Percentiles rank a stretch among this genome's conserved stretches.
phyloP scores from a whole-genome alignment of 1,140 invertebrate genomes.

The Thaumetopoea pityocampa region DNA sequence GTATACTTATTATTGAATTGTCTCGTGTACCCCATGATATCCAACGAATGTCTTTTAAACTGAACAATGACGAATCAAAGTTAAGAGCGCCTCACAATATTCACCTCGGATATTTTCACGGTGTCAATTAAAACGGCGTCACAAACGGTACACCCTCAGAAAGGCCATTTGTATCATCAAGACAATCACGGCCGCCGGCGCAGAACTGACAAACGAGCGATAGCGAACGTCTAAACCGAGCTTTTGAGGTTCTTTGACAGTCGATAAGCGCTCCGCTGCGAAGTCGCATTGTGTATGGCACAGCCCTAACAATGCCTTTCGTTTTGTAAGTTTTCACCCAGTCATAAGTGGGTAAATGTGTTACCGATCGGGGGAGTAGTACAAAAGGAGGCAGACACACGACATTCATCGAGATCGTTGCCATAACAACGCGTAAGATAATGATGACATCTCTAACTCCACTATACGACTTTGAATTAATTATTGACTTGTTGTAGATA shows the following conservation, averaged over 20 bases:
- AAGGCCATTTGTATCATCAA: constrained; percentile 57
- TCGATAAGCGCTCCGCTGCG: constrained; percentile 53
- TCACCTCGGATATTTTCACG: constrained; percentile 34
- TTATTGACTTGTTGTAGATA: constrained; percentile 10
- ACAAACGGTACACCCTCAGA: constrained; percentile 42
- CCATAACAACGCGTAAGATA: constrained; percentile 53
- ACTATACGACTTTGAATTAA: constrained; percentile 21
- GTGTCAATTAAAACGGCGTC: constrained; percentile 64
- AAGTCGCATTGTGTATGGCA: constrained; percentile 37
- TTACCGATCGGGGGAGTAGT: constrained; percentile 68
- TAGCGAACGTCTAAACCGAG: constrained; percentile 59
- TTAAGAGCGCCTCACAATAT: constrained; percentile 29
- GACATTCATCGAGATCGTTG: constrained; percentile 39
- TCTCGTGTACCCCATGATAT: constrained; percentile 10
- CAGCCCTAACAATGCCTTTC: constrained; percentile 52
- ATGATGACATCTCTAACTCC: constrained; percentile 52
- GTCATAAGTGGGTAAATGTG: constrained; percentile 69
- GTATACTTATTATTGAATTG: constrained; percentile 20
- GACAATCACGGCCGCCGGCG: constrained; percentile 53
- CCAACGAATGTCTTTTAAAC: too few relatives aligned
- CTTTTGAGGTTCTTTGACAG: constrained; percentile 71
- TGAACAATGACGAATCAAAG: constrained; percentile 38
- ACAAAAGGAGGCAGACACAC: constrained; percentile 50
- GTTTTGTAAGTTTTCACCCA: constrained; percentile 71
- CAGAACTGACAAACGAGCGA: constrained; percentile 66